These are phyloP conservation scores for Tetramorium simillimum DNA, from an alignment of 1,140 invertebrate genomes.

Conservation along the genomic window DNA sequence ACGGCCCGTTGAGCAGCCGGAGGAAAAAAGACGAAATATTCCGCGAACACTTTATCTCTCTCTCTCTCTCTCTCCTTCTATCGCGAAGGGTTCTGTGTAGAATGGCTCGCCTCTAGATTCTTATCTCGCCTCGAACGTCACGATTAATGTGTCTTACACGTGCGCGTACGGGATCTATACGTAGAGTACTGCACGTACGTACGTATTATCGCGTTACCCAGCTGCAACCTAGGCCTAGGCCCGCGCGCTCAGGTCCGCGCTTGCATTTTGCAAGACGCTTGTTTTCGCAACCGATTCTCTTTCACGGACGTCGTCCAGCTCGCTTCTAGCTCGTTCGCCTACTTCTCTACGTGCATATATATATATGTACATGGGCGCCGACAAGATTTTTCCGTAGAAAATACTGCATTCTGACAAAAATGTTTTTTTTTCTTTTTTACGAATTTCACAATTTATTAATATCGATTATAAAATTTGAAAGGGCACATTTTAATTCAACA, in stretches of 20 bases:
- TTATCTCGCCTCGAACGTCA: conserved; percentile 50
- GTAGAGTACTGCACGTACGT: background rate
- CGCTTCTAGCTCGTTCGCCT: conserved; percentile 31
- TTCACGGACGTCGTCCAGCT: conserved; percentile 64
- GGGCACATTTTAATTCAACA: background rate
- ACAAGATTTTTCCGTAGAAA: conserved; percentile 6
- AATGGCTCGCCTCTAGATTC: conserved; percentile 22
- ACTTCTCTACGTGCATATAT: conserved; percentile 23
- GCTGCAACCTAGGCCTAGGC: conserved; percentile 77
- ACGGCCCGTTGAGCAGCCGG: background rate
- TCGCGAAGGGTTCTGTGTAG: background rate
- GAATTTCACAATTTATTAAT: background rate
- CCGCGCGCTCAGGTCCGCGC: conserved; percentile 12
- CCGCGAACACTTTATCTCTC: background rate
- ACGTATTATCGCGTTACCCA: conserved; percentile 45
- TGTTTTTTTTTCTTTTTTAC: background rate
- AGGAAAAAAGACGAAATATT: conserved; percentile 4
- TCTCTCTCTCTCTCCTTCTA: conserved; percentile 5
- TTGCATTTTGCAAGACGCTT: conserved; percentile 75
- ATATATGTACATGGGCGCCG: conserved; percentile 16
- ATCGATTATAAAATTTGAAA: background rate
- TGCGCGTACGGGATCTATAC: conserved; percentile 10
- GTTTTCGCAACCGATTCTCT: conserved; percentile 77
- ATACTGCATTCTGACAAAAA: background rate
- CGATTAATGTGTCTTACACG: conserved; percentile 57